These are phyloP conservation scores for Poecilus cupreus DNA, from an alignment of 2,888 invertebrate genomes.

Conservation along the genomic window DNA sequence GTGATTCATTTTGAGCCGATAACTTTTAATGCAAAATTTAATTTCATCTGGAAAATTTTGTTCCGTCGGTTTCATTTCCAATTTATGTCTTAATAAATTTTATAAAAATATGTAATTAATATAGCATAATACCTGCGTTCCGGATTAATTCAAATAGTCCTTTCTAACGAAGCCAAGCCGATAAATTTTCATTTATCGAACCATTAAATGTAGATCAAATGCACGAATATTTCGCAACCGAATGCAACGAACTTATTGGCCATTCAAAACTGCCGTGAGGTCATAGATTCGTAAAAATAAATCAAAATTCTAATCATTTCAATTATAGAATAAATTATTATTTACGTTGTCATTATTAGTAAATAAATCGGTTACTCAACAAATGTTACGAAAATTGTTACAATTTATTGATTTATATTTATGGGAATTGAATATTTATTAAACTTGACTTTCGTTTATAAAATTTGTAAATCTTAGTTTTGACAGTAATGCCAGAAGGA, in stretches of 20 bases:
- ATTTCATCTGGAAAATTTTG: too few relatives aligned
- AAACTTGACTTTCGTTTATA: slow-evolving; percentile 1
- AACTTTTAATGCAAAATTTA: too few relatives aligned
- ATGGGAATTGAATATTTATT: slow-evolving; percentile 12
- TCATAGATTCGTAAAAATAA: slow-evolving; percentile 40
- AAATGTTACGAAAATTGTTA: slow-evolving; percentile 1
- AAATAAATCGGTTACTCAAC: slow-evolving; percentile 40
- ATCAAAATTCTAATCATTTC: slow-evolving; percentile 54
- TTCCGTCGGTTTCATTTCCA: neutral
- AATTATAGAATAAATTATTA: slow-evolving; percentile 48
- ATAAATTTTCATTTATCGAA: slow-evolving; percentile 36
- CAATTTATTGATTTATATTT: slow-evolving; percentile 29
- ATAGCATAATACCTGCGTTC: neutral
- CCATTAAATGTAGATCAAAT: slow-evolving; percentile 45
- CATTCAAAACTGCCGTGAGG: slow-evolving; percentile 45
- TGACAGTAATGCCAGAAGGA: neutral
- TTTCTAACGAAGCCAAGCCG: neutral
- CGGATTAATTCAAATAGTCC: slow-evolving; percentile 7
- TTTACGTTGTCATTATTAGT: slow-evolving; percentile 40
- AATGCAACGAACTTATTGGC: neutral
- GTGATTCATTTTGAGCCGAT: too few relatives aligned
- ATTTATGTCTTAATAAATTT: neutral
- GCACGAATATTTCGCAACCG: slow-evolving; percentile 28
- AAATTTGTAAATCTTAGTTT: neutral
- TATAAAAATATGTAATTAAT: too few relatives aligned